Evolutionary conservation across 1,140 invertebrate species (phyloP).

Genomic region (Lepidurus packardi): DNA sequence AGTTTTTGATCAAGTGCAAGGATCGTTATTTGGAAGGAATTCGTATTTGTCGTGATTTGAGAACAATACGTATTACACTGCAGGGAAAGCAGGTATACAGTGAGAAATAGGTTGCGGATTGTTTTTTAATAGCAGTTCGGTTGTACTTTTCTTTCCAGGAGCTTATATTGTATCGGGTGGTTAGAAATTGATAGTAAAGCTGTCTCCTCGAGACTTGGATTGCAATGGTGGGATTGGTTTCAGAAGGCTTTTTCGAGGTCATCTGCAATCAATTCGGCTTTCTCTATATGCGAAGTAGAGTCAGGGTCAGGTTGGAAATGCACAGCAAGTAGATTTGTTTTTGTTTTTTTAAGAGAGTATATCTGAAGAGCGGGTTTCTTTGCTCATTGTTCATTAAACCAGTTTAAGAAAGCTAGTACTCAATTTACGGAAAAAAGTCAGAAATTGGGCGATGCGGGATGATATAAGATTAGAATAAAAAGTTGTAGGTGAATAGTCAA

Average conservation of each 20-base stretch:
- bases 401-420: neutral
- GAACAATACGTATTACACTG: neutral
- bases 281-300: too few relatives aligned
- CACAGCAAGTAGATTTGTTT: too few relatives aligned
- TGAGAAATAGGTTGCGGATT: constrained; percentile 3
- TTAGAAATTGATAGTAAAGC: constrained; percentile 1
- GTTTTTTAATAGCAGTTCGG: neutral
- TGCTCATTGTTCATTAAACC: neutral
- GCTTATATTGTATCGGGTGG: neutral
- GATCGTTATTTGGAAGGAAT: too few relatives aligned
- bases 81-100: neutral
- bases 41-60: neutral
- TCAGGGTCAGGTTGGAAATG: too few relatives aligned
- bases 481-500: constrained; percentile 18
- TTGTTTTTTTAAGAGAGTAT: neutral
- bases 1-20: too few relatives aligned
- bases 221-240: neutral
- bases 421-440: neutral
- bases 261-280: neutral
- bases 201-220: neutral
- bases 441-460: neutral
- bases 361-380: neutral
- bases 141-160: neutral
- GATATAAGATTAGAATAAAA: neutral
- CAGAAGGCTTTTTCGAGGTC: neutral